phyloP scores from a whole-genome alignment of 2,888 invertebrate species.

The Watsonalla cultraria region DNA sequence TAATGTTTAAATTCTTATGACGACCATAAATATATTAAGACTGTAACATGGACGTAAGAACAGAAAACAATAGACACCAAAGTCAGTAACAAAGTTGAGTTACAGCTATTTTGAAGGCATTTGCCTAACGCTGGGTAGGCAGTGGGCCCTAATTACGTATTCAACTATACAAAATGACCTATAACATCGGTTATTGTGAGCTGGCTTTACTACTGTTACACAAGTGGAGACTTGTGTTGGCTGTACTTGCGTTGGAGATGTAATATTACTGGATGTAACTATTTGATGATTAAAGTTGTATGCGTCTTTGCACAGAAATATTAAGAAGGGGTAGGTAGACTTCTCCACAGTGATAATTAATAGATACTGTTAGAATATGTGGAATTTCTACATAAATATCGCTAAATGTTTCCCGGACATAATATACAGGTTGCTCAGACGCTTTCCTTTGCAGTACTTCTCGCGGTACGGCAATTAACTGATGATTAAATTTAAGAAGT shows the following conservation, averaged over 20 bases:
- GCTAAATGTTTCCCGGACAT: no score
- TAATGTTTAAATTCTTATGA: no score
- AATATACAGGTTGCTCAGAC: no score
- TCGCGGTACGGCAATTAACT: no score
- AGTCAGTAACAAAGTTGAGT: not conserved
- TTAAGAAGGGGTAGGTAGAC: no score
- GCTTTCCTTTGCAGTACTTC: no score
- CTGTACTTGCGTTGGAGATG: conserved; percentile 20
- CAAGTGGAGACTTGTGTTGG: conserved; percentile 52
- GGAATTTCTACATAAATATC: no score
- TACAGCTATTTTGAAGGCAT: conserved; percentile 11
- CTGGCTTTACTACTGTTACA: conserved; percentile 60
- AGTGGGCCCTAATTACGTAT: conserved; percentile 49
- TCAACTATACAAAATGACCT: conserved; percentile 57
- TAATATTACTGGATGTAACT: conserved; percentile 25
- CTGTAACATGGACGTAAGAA: no score
- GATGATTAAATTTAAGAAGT: not conserved
- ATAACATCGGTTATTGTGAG: conserved; percentile 59
- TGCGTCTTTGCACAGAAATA: no score
- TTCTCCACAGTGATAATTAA: no score
- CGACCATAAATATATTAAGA: no score
- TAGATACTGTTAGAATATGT: no score
- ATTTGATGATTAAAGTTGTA: not conserved
- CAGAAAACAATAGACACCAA: not conserved
- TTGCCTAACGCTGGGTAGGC: conserved; percentile 11